A percentile compares a stretch with the other conserved stretches of the same genome.
Evolutionary conservation across 2,113 vertebrate genomes (phyloP).

Genomic region (Melanotaenia duboulayi): DNA sequence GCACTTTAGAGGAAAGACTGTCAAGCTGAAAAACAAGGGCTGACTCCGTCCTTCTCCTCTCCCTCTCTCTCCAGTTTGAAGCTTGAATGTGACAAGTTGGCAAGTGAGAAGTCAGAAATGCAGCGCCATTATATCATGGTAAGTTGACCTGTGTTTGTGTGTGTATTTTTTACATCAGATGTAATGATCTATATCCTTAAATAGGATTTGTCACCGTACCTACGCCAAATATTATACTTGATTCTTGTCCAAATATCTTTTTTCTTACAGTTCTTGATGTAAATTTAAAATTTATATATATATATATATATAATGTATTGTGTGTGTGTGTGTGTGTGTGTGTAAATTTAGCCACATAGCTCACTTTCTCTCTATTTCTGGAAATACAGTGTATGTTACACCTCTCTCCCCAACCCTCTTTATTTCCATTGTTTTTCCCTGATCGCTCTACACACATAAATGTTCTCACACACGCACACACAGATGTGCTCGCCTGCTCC

Average conservation of each 20-base stretch:
- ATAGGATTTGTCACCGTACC: neutral
- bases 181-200: neutral
- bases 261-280: too few relatives aligned
- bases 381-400: slow-evolving; percentile 12
- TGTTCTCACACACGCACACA: slow-evolving; percentile 18
- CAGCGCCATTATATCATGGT: slow-evolving; percentile 98
- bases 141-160: slow-evolving; percentile 66
- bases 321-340: too few relatives aligned
- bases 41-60: slow-evolving; percentile 45
- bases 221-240: too few relatives aligned
- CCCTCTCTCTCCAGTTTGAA: slow-evolving; percentile 82
- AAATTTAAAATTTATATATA: too few relatives aligned
- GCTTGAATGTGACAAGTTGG: slow-evolving; percentile 97
- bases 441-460: neutral
- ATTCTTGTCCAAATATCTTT: too few relatives aligned
- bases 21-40: slow-evolving; percentile 50
- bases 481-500: slow-evolving; percentile 42
- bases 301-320: too few relatives aligned
- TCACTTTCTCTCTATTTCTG: slow-evolving; percentile 28
- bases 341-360: too few relatives aligned
- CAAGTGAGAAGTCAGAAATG: slow-evolving; percentile 98
- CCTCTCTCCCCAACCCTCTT: slow-evolving; percentile 10
- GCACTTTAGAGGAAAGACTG: slow-evolving; percentile 55
- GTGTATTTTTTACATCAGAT: neutral
- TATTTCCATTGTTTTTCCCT: slow-evolving; percentile 17